These are phyloP conservation scores for Eulemur albifrons DNA, from an alignment of 2,797 vertebrate genomes.

Conservation along the genomic window DNA sequence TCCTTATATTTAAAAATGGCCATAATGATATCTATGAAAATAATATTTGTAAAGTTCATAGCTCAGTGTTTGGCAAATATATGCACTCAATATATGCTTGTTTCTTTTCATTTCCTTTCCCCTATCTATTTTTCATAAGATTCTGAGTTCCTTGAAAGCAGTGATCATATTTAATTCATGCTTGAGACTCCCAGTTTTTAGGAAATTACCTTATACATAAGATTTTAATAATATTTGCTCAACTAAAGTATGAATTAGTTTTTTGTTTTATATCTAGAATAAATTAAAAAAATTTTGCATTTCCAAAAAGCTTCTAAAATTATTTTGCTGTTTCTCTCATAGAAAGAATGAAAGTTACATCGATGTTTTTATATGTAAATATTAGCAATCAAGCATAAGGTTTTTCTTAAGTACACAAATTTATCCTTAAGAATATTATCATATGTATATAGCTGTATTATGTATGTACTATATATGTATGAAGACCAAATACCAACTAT, in stretches of 20 bases:
- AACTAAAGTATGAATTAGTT: background rate
- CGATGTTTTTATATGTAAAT: background rate
- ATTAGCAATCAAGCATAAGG: background rate
- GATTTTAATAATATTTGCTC: conserved; percentile 20
- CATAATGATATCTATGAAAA: background rate
- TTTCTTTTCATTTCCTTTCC: background rate
- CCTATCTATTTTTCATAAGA: background rate
- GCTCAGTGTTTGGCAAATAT: background rate
- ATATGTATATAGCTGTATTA: background rate
- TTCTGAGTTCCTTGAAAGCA: background rate
- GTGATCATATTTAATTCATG: background rate
- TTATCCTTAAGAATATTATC: background rate
- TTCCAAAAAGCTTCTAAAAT: background rate
- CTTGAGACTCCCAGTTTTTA: background rate
- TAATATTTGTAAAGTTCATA: background rate
- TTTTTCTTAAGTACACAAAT: conserved; percentile 2
- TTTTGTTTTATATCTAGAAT: conserved; percentile 20
- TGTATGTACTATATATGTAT: background rate
- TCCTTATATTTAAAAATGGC: background rate
- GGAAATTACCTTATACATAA: background rate
- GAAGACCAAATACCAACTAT: background rate
- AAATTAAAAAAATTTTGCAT: background rate
- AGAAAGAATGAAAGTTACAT: background rate
- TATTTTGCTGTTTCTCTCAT: conserved; percentile 16
- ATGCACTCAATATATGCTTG: background rate